Base-by-base conservation (phyloP, 2,888 invertebrate genomes). In the Pemphredon lugubris region DNA sequence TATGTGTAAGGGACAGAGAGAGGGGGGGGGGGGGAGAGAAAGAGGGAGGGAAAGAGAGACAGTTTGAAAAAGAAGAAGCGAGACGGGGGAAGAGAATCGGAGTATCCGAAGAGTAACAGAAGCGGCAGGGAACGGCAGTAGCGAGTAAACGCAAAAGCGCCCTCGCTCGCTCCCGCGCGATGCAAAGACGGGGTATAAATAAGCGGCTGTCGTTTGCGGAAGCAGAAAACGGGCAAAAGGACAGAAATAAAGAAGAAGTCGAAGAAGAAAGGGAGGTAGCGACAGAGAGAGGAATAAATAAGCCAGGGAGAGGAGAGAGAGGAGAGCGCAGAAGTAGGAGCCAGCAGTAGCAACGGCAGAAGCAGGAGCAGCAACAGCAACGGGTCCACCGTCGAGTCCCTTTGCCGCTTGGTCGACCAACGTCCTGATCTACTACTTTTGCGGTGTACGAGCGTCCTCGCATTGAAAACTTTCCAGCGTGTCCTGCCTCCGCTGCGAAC, bases 151-250 rank as follows among this genome's bases (percentile, higher is more conserved):
- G 86, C 85, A 81, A 86, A 83, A 86, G 87, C 82, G 81, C 84
- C 84, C 85, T 83, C 82, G 87, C 87, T 83, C 81, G 82, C 78
- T 84, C 84, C 84, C 75, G 86, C 83, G 85, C 88, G 88, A 88
- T 89, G 88, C 88, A 87, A 88, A 88, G 89, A 86, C 87, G 87
- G 81, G 88, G 88, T 89, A 89, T 89, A 89, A 89, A 89, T 89
- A 89, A 89, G 88, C 88, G 88, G 87, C 89, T 89, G 89, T 89
- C 89, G 88, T 88, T 89, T 89, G 89, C 89, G 88, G 89, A 89
- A 89, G 88, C 87, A 89, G 87, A 89, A 89, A 89, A 89, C 86
- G 86, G 87, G 77, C 85, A 88, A 89, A 88, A 87, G 83, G 83
- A 88, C 83, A 85, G 84, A 86, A 87, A 86, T 84, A 86, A 86